These are phyloP conservation scores for Clamator glandarius DNA, from an alignment of 2,797 vertebrate genomes.

Conservation along the genomic window DNA sequence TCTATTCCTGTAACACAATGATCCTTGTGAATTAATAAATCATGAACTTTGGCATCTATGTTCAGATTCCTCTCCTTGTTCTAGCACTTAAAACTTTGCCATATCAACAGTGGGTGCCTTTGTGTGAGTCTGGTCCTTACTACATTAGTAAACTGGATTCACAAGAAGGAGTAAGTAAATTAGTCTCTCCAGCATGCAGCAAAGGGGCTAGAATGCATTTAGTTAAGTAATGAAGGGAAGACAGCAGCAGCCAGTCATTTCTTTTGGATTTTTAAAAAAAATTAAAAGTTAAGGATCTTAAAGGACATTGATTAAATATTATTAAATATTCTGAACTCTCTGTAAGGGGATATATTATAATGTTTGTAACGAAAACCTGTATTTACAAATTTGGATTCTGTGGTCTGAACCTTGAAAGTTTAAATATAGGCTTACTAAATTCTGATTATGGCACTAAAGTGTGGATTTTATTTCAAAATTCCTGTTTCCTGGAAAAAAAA, in stretches of 20 bases:
- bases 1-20: background rate
- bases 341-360: background rate
- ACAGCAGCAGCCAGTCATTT: background rate
- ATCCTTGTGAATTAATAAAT: background rate
- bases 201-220: background rate
- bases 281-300: background rate
- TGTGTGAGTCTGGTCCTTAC: background rate
- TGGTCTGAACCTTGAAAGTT: background rate
- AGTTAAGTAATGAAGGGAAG: background rate
- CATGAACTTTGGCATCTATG: background rate
- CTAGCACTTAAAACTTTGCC: background rate
- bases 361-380: background rate
- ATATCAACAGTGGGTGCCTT: background rate
- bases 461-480: background rate
- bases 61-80: background rate
- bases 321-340: background rate
- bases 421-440: background rate
- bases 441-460: background rate
- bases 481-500: background rate
- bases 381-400: background rate
- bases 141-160: background rate
- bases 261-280: background rate
- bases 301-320: background rate
- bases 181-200: background rate
- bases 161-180: background rate